A percentile compares a stretch with the other conserved stretches of the same genome.
Evolutionary conservation across 2,113 vertebrate species (phyloP).

Genomic region (Grus americana): DNA sequence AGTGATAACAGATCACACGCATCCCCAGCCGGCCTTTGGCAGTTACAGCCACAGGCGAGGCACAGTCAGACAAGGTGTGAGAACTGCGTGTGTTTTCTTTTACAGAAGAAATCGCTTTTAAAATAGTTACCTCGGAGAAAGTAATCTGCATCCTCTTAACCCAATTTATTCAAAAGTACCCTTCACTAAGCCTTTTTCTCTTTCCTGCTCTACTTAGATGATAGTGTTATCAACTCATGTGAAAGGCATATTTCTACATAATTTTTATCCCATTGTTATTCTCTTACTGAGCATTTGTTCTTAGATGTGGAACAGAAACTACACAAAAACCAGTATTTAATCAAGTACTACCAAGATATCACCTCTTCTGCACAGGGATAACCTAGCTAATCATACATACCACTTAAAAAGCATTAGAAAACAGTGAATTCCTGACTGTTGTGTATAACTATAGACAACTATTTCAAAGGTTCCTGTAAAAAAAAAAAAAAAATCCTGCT

Average conservation of each 20-base stretch:
- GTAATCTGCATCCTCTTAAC: conserved; percentile 49
- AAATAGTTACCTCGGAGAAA: conserved; percentile 29
- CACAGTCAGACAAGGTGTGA: neutral
- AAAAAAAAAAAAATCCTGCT: neutral
- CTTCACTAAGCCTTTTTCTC: conserved; percentile 26
- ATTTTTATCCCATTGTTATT: neutral
- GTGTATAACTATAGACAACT: neutral
- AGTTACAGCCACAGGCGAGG: neutral
- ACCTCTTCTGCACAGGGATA: neutral
- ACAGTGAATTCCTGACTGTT: neutral
- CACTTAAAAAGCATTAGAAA: neutral
- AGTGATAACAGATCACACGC: neutral
- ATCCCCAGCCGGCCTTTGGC: neutral
- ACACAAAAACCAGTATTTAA: neutral
- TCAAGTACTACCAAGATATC: neutral
- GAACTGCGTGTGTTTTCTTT: neutral
- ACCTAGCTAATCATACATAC: neutral
- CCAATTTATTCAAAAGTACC: conserved; percentile 43
- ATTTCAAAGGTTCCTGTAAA: neutral
- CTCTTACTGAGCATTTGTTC: neutral
- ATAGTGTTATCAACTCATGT: neutral
- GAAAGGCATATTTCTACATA: neutral
- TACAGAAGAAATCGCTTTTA: neutral
- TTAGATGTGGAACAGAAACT: neutral
- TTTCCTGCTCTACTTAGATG: conserved; percentile 8